These are phyloP conservation scores for Pentalonia nigronervosa DNA, from an alignment of 1,140 invertebrate genomes.

Conservation along the genomic window DNA sequence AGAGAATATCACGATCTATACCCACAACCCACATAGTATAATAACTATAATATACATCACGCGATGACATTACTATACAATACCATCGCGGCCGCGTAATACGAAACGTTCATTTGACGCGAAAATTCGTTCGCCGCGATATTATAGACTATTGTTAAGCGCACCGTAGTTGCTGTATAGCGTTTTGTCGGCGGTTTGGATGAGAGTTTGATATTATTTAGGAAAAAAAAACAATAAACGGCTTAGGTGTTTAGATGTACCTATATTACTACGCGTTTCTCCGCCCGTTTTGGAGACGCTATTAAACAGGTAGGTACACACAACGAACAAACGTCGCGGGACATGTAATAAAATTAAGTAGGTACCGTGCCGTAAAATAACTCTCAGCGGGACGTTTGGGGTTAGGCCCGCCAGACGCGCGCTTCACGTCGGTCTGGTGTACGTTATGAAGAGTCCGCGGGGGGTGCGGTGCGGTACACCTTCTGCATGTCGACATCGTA, in stretches of 20 bases:
- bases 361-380: slow-evolving; percentile 41
- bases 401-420: slow-evolving; percentile 10
- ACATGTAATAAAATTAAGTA: slow-evolving; percentile 50
- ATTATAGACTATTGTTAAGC: background rate
- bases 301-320: background rate
- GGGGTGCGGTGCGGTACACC: background rate
- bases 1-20: background rate
- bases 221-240: background rate
- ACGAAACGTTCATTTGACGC: background rate
- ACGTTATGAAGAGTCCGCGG: background rate
- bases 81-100: background rate
- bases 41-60: background rate
- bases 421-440: background rate
- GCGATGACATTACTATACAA: background rate
- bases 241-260: background rate
- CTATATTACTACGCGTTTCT: background rate
- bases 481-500: slow-evolving; percentile 15
- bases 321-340: slow-evolving; percentile 23
- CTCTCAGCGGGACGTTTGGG: slow-evolving; percentile 36
- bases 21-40: background rate
- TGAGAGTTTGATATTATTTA: background rate
- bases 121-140: background rate
- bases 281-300: slow-evolving; percentile 2
- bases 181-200: background rate
- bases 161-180: background rate